phyloP scores from a whole-genome alignment of 2,113 vertebrate species.

The Catharus bicknelli region DNA sequence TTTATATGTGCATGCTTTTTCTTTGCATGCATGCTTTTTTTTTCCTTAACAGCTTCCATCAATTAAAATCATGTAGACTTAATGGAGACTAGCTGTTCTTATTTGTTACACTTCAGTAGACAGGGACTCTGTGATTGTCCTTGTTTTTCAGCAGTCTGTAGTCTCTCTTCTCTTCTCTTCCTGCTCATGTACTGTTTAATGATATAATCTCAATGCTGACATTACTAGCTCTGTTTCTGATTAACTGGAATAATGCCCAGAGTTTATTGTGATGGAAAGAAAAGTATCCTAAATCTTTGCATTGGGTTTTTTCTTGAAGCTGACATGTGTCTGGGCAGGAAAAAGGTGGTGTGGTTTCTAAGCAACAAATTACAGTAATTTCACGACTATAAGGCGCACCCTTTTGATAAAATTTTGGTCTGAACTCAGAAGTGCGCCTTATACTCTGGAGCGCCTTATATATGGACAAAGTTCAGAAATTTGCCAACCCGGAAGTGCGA shows the following conservation, averaged over 20 bases:
- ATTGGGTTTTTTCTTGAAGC: background rate
- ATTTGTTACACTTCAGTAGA: conserved; percentile 50
- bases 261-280: conserved; percentile 51
- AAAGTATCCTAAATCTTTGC: conserved; percentile 18
- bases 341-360: background rate
- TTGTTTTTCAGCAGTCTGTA: conserved; percentile 56
- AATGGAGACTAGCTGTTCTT: conserved; percentile 58
- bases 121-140: conserved; percentile 53
- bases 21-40: background rate
- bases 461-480: no score
- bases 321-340: background rate
- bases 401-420: no score
- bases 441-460: no score
- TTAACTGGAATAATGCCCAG: conserved; percentile 52
- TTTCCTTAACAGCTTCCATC: conserved; percentile 18
- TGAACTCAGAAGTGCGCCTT: no score
- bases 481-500: no score
- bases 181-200: conserved; percentile 57
- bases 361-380: background rate
- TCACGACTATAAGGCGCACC: no score
- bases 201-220: conserved; percentile 54
- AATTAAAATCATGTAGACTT: conserved; percentile 59
- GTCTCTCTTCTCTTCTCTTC: conserved; percentile 17
- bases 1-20: background rate
- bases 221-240: conserved; percentile 64